These are phyloP conservation scores for Eonycteris spelaea DNA, from an alignment of 2,113 vertebrate genomes.

Conservation along the genomic window DNA sequence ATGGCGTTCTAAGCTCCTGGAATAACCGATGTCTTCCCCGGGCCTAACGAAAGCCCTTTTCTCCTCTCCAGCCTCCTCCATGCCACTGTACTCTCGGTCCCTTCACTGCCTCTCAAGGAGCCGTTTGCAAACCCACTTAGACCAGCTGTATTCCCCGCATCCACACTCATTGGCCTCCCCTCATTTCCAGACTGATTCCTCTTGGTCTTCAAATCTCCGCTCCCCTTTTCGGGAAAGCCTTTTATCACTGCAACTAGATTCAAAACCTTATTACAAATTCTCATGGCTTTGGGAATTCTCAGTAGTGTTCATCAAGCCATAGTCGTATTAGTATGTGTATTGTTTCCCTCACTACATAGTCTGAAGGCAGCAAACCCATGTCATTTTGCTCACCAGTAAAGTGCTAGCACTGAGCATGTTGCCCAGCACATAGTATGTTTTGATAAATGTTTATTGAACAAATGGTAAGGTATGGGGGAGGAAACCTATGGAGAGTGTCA, in stretches of 20 bases:
- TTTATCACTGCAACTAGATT: not conserved
- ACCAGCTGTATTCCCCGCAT: not conserved
- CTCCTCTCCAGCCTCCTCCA: not conserved
- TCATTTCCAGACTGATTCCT: not conserved
- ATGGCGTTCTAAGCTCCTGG: not conserved
- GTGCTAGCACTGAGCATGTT: not conserved
- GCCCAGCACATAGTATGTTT: not conserved
- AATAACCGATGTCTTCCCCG: not conserved
- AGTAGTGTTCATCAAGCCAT: not conserved
- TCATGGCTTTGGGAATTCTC: not conserved
- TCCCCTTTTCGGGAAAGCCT: not conserved
- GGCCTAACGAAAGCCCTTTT: not conserved
- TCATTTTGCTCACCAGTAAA: not conserved
- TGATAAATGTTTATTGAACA: not conserved
- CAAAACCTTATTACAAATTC: not conserved
- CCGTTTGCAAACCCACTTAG: not conserved
- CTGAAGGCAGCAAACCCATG: not conserved
- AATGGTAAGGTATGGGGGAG: not conserved
- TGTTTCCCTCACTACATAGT: not conserved
- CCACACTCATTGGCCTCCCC: not conserved
- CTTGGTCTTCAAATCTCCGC: not conserved
- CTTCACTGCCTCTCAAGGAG: not conserved
- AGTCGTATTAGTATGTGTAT: not conserved
- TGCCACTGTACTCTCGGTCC: accelerated
- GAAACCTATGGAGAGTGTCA: not conserved